These are phyloP conservation scores for Pholis gunnellus DNA, from an alignment of 2,113 vertebrate species.

Conservation along the genomic window DNA sequence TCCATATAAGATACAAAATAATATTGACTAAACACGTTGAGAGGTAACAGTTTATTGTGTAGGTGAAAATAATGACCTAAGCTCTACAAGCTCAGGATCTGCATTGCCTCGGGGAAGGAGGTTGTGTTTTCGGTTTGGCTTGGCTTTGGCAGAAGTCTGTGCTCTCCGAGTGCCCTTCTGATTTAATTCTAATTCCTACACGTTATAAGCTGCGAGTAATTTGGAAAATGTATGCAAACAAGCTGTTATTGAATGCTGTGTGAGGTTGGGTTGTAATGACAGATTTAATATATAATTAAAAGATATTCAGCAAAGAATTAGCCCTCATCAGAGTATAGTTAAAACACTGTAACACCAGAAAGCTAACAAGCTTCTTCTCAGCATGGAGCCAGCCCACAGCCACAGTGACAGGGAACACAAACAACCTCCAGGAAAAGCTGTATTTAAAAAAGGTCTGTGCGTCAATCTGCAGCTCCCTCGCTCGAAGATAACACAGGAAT, in stretches of 20 bases:
- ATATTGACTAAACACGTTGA: neutral
- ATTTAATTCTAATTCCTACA: slow-evolving; percentile 24
- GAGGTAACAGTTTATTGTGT: neutral
- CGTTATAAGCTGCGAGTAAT: slow-evolving; percentile 10
- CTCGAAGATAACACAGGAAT: neutral
- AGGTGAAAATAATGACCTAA: slow-evolving; percentile 17
- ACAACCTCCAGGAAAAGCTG: slow-evolving; percentile 43
- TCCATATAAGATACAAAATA: neutral
- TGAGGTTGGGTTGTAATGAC: slow-evolving; percentile 24
- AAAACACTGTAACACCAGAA: slow-evolving; percentile 25
- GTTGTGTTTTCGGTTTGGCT: neutral
- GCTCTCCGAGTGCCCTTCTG: neutral
- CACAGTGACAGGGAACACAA: slow-evolving; percentile 49
- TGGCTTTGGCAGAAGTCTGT: neutral
- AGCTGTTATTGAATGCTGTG: slow-evolving; percentile 25
- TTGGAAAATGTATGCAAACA: slow-evolving; percentile 37
- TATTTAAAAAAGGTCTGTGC: slow-evolving; percentile 25
- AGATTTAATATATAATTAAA: slow-evolving; percentile 52
- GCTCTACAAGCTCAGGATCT: slow-evolving; percentile 25
- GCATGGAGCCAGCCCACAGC: slow-evolving; percentile 42
- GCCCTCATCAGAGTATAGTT: slow-evolving; percentile 46
- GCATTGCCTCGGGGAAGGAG: neutral
- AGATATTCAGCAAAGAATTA: slow-evolving; percentile 45
- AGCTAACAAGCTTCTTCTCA: slow-evolving; percentile 56
- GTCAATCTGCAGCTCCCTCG: slow-evolving; percentile 39